phyloP scores from a whole-genome alignment of 1,140 invertebrate species.

The Condylostylus longicornis region DNA sequence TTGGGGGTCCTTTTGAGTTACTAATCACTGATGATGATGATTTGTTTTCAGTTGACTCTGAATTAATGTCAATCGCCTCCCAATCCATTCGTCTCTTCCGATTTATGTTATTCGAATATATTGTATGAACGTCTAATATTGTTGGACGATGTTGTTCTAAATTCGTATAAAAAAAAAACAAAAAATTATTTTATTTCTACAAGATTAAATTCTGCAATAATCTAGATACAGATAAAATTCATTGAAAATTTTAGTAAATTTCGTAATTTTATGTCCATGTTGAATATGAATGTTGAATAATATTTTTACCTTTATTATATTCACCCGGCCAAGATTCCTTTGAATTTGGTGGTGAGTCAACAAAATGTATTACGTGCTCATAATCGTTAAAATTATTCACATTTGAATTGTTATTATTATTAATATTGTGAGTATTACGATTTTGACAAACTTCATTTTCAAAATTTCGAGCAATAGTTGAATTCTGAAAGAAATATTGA shows the following conservation, averaged over 20 bases:
- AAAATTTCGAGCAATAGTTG: background rate
- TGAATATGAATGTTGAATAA: too few relatives aligned
- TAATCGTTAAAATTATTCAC: constrained; percentile 17
- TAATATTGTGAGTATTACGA: too few relatives aligned
- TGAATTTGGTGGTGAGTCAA: constrained; percentile 30
- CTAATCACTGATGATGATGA: constrained; percentile 20
- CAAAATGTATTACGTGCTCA: constrained; percentile 31
- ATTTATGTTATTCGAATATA: constrained; percentile 25
- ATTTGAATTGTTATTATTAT: too few relatives aligned
- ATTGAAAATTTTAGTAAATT: too few relatives aligned
- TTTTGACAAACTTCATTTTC: too few relatives aligned
- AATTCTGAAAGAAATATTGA: background rate
- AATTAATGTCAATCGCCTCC: constrained; percentile 29
- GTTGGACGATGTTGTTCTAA: constrained; percentile 14
- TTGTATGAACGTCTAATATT: constrained; percentile 30
- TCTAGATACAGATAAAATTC: too few relatives aligned
- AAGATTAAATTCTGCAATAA: background rate
- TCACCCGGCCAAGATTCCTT: constrained; percentile 32
- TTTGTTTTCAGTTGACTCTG: constrained; percentile 26
- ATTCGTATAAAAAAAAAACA: background rate
- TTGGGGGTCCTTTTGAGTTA: constrained; percentile 14
- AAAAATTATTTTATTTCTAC: background rate
- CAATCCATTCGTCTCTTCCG: constrained; percentile 34
- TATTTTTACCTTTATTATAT: constrained; percentile 3
- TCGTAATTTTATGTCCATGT: too few relatives aligned